Evolutionary conservation across 2,113 vertebrate genomes (phyloP), one percentile per base, ranked within the genome.

Genomic region (Neotoma lepida): DNA sequence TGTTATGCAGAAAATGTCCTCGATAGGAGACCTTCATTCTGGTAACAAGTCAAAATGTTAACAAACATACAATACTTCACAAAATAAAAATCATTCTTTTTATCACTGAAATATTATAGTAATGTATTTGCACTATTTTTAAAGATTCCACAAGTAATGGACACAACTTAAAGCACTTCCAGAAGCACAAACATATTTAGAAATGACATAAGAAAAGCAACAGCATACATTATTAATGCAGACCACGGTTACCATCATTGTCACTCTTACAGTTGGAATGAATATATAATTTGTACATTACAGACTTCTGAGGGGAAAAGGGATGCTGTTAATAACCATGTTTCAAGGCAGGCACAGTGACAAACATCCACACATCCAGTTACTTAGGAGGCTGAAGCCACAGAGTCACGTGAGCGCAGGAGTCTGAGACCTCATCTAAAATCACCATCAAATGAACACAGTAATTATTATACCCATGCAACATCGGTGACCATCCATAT

Each of bases 1-100:
- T 99, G 98, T 99, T 99, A 98, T 99, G 99, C 97, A 99, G 99
- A 97, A 99, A 99, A 98, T 99, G 99, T 3, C 99, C 99, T 96
- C 99, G 98, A 93, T 99, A 99, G 49, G 99, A 99, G 58, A 99
- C 99, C 98, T 99, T 99, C 99, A 99, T 99, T 98, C 99, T 99
- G 98, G 97, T 97, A 97, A 98, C 2, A 98, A 98, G 98, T 17
- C 28, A 64, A 35, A 64, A 96, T 33, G 71, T 96, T 95, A 94
- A 96, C 88, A 82, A 71, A 28, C 0, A 51, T 26, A 78, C 56
- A 86, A 41, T 41, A 88, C 56, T 71, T 94, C 71, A 86, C 24
- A 91, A 71, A 58, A 87, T 77, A 22, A 94, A 26, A 15, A 80
- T 4, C 26, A 74, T 73, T 61, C 46, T 86, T 90, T 91, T 89